Evolutionary conservation across 2,113 vertebrate species (phyloP), one percentile per base, ranked within the genome.

Genomic region (Gambusia affinis): DNA sequence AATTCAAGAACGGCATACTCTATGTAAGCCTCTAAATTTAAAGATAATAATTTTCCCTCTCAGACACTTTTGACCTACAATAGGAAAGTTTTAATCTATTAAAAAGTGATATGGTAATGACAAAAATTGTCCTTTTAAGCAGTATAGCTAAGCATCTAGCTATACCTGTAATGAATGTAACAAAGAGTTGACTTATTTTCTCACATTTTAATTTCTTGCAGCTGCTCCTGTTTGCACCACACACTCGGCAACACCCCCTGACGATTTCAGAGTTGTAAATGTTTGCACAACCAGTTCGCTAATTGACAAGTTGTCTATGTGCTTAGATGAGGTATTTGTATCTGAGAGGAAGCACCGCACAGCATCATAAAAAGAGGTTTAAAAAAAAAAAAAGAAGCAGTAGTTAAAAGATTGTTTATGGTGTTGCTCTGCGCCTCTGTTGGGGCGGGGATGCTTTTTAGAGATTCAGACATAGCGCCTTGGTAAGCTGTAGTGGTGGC

Each of bases 221-320:
- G 51, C 51, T 60, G 64, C 65, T 75, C 60, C 61, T 60, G 33
- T 37, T 60, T 44, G 42, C 70, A 63, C 61, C 82, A 68, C 76
- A 57, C 37, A 42, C 15, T 63, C 78, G 70, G 68, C 66, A 72
- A 66, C 67, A 67, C 81, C 71, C 76, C 12, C 61, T 27, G 76
- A 57, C 6, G 74, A 78, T 82, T 82, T 82, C 78, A 64, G 66
- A 4, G 28, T 64, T 78, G 72, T 85, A 80, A 91, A 89, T 65
- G 79, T 82, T 80, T 83, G 64, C 82, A 82, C 92, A 91, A 91
- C 82, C 78, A 72, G 76, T 70, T 79, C 62, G 71, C 91, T 90
- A 93, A 95, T 89, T 89, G 82, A 87, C 68, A 77, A 84, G 84
- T 83, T 89, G 85, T 88, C 89, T 89, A 87, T 88, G 83, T 78